These are phyloP conservation scores for Embiotoca jacksoni DNA, from an alignment of 2,113 vertebrate species.

Conservation along the genomic window DNA sequence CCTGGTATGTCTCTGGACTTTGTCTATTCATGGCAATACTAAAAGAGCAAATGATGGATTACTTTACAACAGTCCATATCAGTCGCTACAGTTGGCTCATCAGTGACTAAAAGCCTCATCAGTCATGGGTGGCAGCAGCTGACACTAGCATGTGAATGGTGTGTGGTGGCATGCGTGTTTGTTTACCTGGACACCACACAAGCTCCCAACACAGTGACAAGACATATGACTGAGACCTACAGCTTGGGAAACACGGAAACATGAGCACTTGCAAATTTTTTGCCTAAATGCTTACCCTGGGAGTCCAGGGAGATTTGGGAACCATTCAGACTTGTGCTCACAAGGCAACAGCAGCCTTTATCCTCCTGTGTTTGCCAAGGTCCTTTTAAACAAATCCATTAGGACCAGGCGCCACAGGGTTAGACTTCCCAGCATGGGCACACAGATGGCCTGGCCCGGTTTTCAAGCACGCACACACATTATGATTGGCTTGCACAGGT, in stretches of 20 bases:
- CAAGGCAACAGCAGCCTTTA: slow-evolving; percentile 62
- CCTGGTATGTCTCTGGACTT: background rate
- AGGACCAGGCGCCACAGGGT: slow-evolving; percentile 50
- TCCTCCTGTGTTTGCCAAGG: slow-evolving; percentile 72
- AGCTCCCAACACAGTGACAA: slow-evolving; percentile 44
- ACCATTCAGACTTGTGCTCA: slow-evolving; percentile 64
- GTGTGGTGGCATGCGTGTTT: slow-evolving; percentile 27
- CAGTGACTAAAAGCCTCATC: slow-evolving; percentile 28
- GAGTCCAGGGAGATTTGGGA: slow-evolving; percentile 73
- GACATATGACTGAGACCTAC: slow-evolving; percentile 51
- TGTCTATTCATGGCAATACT: slow-evolving; percentile 4
- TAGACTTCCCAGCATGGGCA: slow-evolving; percentile 37
- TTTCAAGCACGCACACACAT: slow-evolving; percentile 24
- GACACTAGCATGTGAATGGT: slow-evolving; percentile 54
- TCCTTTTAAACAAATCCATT: slow-evolving; percentile 77
- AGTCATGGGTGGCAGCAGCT: slow-evolving; percentile 65
- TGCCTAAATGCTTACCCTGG: slow-evolving; percentile 23
- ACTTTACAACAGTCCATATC: slow-evolving; percentile 3
- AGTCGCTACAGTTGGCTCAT: slow-evolving; percentile 16
- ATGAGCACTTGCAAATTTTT: slow-evolving; percentile 33
- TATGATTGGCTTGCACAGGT: slow-evolving; percentile 51
- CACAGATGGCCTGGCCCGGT: slow-evolving; percentile 51
- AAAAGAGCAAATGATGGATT: slow-evolving; percentile 13
- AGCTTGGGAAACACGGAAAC: slow-evolving; percentile 73
- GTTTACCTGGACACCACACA: slow-evolving; percentile 58